phyloP scores from a whole-genome alignment of 2,113 vertebrate genomes.

The Cyanistes caeruleus region DNA sequence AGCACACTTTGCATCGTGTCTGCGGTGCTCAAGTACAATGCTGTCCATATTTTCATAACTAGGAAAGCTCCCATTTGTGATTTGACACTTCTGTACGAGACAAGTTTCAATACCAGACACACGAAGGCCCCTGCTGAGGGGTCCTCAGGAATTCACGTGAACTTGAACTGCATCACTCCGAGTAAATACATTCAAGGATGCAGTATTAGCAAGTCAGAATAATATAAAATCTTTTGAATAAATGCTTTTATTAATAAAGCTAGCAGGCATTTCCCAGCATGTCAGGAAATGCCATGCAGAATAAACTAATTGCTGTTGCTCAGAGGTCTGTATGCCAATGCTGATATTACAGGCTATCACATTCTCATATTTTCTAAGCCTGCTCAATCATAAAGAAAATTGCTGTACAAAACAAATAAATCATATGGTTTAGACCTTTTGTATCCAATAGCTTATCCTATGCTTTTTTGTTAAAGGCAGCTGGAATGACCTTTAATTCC shows the following conservation, averaged over 20 bases:
- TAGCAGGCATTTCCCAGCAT: background rate
- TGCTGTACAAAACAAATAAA: background rate
- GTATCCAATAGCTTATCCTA: background rate
- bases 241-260: background rate
- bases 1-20: accelerated
- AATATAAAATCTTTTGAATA: background rate
- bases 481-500: background rate
- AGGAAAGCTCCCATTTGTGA: background rate
- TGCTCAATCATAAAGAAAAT: background rate
- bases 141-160: background rate
- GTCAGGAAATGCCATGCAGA: background rate
- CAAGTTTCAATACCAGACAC: background rate
- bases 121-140: background rate
- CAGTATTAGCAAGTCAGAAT: background rate
- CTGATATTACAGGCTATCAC: background rate
- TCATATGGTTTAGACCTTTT: background rate
- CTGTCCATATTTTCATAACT: background rate
- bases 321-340: background rate
- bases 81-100: accelerated
- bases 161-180: accelerated
- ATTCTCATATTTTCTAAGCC: background rate
- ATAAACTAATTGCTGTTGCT: background rate
- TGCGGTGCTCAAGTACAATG: accelerated
- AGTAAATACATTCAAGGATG: background rate
- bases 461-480: background rate